These are phyloP conservation scores for Chloebia gouldiae DNA, from an alignment of 2,113 vertebrate genomes.

Conservation along the genomic window DNA sequence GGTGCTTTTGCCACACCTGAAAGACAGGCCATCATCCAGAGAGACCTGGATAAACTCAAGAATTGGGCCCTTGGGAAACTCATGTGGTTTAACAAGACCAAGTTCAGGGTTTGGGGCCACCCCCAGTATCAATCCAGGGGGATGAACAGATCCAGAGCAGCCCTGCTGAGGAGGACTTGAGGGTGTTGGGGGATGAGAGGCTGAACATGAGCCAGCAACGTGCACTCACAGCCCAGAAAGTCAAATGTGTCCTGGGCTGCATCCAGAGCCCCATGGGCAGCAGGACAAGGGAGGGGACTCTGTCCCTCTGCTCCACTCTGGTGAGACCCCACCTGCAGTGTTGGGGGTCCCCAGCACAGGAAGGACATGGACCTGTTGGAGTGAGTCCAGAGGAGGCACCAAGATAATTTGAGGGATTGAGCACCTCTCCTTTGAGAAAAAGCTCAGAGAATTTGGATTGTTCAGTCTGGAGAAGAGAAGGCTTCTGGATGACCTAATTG, in stretches of 20 bases:
- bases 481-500: not conserved
- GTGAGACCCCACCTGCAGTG: too few species aligned
- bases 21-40: not conserved
- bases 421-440: not conserved
- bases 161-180: not conserved
- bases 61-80: not conserved
- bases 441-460: not conserved
- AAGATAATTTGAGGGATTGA: not conserved
- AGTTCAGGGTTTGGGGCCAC: rapidly evolving
- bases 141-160: not conserved
- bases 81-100: not conserved
- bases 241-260: not conserved
- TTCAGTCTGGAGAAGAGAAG: not conserved
- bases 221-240: not conserved
- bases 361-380: not conserved
- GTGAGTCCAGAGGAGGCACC: not conserved
- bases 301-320: not conserved
- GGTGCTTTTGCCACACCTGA: not conserved
- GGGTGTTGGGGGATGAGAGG: not conserved
- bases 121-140: not conserved
- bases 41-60: not conserved
- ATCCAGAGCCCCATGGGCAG: not conserved
- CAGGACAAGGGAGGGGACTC: not conserved
- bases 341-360: too few species aligned
- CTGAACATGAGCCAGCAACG: not conserved